Evolutionary conservation across 2,888 invertebrate species (phyloP).

Genomic region (Tricholauxania praeusta): DNA sequence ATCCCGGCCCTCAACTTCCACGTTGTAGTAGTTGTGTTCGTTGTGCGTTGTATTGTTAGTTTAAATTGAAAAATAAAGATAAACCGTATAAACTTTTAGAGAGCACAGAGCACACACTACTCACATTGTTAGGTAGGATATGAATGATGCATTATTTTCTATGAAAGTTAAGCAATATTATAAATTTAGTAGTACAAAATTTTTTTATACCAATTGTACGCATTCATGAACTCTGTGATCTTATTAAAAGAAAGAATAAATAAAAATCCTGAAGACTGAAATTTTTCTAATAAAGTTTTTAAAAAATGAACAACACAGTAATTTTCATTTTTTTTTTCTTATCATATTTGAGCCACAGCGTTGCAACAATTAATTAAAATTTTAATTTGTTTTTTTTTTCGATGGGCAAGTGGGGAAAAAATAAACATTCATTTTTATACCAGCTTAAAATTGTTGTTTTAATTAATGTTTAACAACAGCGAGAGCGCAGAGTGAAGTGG

Average conservation of each 20-base stretch:
- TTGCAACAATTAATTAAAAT: conserved; percentile 2
- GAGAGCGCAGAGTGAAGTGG: conserved; percentile 16
- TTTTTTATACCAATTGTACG: conserved; percentile 33
- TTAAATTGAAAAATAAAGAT: conserved; percentile 27
- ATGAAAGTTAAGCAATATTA: conserved; percentile 15
- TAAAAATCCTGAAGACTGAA: conserved; percentile 51
- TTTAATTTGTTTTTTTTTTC: conserved; percentile 6
- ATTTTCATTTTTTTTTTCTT: conserved; percentile 25
- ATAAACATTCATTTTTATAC: conserved; percentile 19
- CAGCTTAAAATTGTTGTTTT: conserved; percentile 30
- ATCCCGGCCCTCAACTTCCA: conserved; percentile 5
- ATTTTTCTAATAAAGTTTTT: conserved; percentile 42
- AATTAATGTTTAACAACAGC: conserved; percentile 22
- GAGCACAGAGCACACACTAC: conserved; percentile 20
- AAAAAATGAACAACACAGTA: conserved; percentile 35
- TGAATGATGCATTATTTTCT: conserved; percentile 16
- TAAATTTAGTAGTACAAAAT: conserved; percentile 37
- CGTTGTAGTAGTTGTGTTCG: conserved; percentile 30
- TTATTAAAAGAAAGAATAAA: conserved; percentile 42
- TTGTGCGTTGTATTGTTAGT: conserved; percentile 33
- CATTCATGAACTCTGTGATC: conserved; percentile 24
- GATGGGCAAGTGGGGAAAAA: conserved; percentile 10
- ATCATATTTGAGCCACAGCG: conserved; percentile 20
- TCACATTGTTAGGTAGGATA: conserved; percentile 18
- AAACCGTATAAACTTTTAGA: conserved; percentile 30